Percentiles rank a stretch among this genome's conserved stretches.
Evolutionary conservation across 2,113 vertebrate species (phyloP).

Genomic region (Numenius arquata): DNA sequence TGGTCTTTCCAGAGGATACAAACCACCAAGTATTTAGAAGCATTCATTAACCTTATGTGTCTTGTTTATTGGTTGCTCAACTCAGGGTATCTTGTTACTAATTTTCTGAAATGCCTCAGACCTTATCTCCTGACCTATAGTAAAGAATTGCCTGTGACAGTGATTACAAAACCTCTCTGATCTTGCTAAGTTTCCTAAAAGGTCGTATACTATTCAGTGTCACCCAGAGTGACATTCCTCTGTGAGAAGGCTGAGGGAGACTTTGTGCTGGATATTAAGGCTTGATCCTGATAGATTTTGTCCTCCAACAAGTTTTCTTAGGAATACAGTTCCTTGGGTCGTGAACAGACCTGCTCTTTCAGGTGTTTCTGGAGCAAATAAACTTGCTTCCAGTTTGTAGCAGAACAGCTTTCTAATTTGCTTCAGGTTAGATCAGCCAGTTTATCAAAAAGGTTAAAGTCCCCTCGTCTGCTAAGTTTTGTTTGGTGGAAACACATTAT

Average conservation of each 20-base stretch:
- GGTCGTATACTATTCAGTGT: not conserved
- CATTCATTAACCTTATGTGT: not conserved
- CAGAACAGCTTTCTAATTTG: not conserved
- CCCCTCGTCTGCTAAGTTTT: not conserved
- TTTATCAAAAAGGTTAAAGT: not conserved
- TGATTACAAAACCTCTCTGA: not conserved
- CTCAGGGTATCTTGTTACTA: not conserved
- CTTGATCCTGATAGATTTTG: not conserved
- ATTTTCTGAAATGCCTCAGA: not conserved
- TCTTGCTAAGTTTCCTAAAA: not conserved
- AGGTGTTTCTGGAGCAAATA: not conserved
- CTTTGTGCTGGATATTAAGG: not conserved
- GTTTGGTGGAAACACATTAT: not conserved
- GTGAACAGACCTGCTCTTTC: not conserved
- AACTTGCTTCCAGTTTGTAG: not conserved
- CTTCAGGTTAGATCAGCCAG: not conserved
- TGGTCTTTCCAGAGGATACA: not conserved
- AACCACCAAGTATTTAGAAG: not conserved
- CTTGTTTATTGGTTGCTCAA: not conserved
- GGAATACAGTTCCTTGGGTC: not conserved
- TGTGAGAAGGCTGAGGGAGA: not conserved
- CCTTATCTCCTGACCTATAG: not conserved
- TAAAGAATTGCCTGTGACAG: not conserved
- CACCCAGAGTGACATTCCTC: not conserved
- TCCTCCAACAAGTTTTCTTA: not conserved